Evolutionary conservation across 2,888 invertebrate species (phyloP).

Genomic region (Himalopsyche kuldschensis): DNA sequence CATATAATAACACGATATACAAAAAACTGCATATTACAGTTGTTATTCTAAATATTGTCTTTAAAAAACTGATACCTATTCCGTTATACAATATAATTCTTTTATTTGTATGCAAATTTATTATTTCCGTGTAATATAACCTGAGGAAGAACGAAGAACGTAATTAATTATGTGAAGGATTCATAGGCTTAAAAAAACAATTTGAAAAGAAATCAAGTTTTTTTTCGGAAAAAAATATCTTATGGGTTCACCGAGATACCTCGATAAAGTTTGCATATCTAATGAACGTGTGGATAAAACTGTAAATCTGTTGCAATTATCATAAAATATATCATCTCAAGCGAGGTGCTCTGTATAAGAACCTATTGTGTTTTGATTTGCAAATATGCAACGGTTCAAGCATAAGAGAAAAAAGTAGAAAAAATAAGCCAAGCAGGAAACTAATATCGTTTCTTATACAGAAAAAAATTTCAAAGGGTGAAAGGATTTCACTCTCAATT

Average conservation of each 20-base stretch:
- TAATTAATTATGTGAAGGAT: conserved; percentile 38
- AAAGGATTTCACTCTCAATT: conserved; percentile 37
- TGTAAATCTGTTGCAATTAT: conserved; percentile 38
- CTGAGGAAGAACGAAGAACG: conserved; percentile 13
- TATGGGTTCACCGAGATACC: conserved; percentile 39
- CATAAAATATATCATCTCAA: conserved; percentile 36
- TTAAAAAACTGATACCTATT: neutral
- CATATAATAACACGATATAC: neutral
- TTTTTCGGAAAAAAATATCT: conserved; percentile 25
- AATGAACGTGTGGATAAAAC: conserved; percentile 21
- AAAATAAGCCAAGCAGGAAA: neutral
- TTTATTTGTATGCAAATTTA: neutral
- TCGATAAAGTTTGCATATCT: conserved; percentile 19
- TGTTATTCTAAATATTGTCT: neutral
- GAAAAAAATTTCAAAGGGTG: conserved; percentile 26
- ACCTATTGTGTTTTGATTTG: conserved; percentile 20
- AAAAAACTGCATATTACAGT: neutral
- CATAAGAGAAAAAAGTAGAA: conserved; percentile 2
- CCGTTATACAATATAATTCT: neutral
- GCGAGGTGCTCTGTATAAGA: neutral
- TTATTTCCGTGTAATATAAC: conserved; percentile 35
- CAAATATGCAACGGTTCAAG: conserved; percentile 26
- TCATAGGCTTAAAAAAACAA: conserved; percentile 26
- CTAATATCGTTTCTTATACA: neutral
- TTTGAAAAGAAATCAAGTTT: conserved; percentile 22